Percentiles rank a stretch among this genome's conserved stretches.
Conservation (phyloP, 2,797 vertebrate genomes). For the Sarcophilus harrisii region DNA sequence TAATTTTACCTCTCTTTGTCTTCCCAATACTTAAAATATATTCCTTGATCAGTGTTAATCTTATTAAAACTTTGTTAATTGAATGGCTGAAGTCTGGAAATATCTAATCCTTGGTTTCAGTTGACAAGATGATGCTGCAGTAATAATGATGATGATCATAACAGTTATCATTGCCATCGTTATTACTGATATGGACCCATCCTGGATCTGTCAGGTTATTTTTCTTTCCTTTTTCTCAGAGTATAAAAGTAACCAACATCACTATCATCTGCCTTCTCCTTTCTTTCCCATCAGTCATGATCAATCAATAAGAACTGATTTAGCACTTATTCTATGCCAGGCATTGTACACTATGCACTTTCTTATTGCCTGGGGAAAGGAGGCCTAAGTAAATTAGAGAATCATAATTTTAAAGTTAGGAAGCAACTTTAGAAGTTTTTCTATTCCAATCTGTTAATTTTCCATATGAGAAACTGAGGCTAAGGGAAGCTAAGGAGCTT, state of each 20-base stretch:
- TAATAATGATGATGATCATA: not conserved
- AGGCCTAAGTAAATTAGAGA: not conserved
- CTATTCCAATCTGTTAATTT: not conserved
- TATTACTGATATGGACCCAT: not conserved
- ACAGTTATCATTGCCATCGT: constrained; percentile 2
- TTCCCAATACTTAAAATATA: too few relatives aligned
- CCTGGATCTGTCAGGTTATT: constrained; percentile 29
- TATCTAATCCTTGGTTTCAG: not conserved
- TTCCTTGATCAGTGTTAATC: too few relatives aligned
- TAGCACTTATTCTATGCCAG: not conserved
- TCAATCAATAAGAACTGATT: not conserved
- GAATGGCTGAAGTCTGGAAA: not conserved
- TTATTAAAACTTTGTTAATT: too few relatives aligned
- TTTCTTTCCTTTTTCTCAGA: constrained; percentile 9
- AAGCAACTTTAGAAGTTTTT: not conserved
- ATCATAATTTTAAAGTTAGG: not conserved
- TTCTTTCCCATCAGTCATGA: not conserved
- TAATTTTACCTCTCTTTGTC: too few relatives aligned
- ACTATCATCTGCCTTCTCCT: constrained; percentile 7
- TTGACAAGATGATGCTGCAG: constrained; percentile 12
- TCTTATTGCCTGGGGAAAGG: constrained; percentile 24
- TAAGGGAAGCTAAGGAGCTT: not conserved
- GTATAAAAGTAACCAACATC: not conserved
- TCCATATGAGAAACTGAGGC: not conserved
- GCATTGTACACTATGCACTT: not conserved